A percentile compares a stretch with the other conserved stretches of the same genome.
phyloP scores from a whole-genome alignment of 2,113 vertebrate genomes.

The Pterophyllum scalare region DNA sequence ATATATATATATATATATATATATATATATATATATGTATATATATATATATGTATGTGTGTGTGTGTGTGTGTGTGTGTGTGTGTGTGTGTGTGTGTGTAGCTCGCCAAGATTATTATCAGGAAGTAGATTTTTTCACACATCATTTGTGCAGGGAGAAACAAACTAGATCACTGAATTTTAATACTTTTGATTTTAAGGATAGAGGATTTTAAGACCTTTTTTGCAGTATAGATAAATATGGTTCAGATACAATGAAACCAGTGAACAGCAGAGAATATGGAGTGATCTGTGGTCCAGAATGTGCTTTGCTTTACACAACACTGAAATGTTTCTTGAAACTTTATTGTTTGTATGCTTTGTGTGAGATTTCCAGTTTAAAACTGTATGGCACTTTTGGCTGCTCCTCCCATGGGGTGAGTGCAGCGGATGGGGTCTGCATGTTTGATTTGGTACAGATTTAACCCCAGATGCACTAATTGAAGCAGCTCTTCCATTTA shows the following conservation, averaged over 20 bases:
- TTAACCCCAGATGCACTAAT: not conserved
- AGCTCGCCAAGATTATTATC: no score
- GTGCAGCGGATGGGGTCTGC: not conserved
- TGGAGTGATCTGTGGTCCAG: not conserved
- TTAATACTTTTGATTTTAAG: no score
- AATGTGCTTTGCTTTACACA: not conserved
- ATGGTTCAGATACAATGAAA: not conserved
- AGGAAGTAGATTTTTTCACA: no score
- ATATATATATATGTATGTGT: no score
- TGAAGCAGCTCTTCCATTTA: not conserved
- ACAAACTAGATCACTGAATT: no score
- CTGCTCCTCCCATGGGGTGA: not conserved
- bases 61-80: no score
- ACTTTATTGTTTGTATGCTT: not conserved
- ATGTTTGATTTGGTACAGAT: not conserved
- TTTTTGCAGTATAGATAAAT: not conserved
- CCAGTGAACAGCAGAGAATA: not conserved
- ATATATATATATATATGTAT: no score
- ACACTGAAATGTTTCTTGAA: accelerated
- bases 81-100: no score
- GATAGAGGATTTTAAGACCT: no score
- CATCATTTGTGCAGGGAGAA: no score
- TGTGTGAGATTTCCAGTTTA: not conserved
- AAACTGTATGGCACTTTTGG: not conserved
- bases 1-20: no score